Conservation (phyloP, 2,888 invertebrate species). For the Bombylius major region DNA sequence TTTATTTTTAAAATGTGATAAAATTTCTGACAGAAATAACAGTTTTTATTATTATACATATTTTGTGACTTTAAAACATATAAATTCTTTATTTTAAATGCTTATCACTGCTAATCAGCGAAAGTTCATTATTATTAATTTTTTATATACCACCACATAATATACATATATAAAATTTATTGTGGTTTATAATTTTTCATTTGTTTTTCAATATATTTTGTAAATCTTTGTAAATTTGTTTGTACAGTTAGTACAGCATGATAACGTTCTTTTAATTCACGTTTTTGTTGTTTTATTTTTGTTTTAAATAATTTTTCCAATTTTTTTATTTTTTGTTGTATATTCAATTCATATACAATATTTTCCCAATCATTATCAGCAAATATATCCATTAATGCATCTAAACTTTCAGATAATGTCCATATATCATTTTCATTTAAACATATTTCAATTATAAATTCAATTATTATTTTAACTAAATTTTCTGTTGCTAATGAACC, state of each 20-base stretch:
- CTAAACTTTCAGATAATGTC: conserved; percentile 61
- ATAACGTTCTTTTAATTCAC: conserved; percentile 51
- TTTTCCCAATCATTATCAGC: conserved; percentile 60
- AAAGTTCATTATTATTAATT: no score
- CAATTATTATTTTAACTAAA: conserved; percentile 37
- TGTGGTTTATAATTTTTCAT: conserved; percentile 12
- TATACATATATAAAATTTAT: neutral
- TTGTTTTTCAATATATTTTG: conserved; percentile 42
- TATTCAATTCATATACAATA: conserved; percentile 48
- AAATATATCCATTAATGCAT: conserved; percentile 64
- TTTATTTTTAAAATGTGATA: no score
- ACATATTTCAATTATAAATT: conserved; percentile 48
- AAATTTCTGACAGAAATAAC: no score
- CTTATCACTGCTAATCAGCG: no score
- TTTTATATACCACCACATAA: no score
- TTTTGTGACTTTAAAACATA: no score
- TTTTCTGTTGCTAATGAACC: conserved; percentile 38
- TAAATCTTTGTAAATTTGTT: conserved; percentile 56
- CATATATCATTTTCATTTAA: conserved; percentile 51
- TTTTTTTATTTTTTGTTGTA: conserved; percentile 46
- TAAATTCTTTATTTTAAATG: no score
- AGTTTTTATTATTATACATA: no score
- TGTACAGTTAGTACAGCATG: conserved; percentile 57
- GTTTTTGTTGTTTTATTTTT: conserved; percentile 53
- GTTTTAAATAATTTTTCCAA: conserved; percentile 49